Conservation (phyloP, 1,140 invertebrate species). For the Riptortus pedestris region DNA sequence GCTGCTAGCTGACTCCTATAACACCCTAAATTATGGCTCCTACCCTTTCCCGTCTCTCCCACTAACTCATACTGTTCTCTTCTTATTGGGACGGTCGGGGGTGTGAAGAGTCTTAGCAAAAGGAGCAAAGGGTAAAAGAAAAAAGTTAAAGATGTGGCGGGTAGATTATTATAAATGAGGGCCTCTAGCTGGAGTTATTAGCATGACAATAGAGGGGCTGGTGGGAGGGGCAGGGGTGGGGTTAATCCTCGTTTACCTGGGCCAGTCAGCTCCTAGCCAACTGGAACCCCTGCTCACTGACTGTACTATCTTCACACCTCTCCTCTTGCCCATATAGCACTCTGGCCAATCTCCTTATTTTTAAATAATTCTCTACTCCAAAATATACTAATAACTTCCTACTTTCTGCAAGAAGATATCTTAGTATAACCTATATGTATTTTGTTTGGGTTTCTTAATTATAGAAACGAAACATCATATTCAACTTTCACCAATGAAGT, state of each 20-base stretch:
- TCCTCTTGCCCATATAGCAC: neutral
- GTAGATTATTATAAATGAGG: neutral
- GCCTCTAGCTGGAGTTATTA: neutral
- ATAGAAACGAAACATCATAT: no score
- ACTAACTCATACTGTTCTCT: neutral
- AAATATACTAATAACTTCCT: no score
- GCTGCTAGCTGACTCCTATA: no score
- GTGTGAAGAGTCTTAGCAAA: neutral
- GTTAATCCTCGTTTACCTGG: slow-evolving; percentile 3
- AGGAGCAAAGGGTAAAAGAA: neutral
- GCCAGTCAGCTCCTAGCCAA: neutral
- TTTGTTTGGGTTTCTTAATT: no score
- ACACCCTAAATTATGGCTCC: no score
- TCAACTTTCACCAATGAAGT: no score
- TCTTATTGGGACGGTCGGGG: neutral
- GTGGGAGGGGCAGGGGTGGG: no score
- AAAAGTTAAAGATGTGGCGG: neutral
- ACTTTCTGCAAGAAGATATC: no score
- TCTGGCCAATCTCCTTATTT: neutral
- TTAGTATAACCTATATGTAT: no score
- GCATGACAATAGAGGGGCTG: neutral
- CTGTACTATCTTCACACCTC: neutral
- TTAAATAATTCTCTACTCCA: no score
- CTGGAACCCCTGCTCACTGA: neutral
- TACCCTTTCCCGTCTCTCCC: no score